Base-by-base conservation (phyloP, 2,113 vertebrate species). In the Butorides virescens region DNA sequence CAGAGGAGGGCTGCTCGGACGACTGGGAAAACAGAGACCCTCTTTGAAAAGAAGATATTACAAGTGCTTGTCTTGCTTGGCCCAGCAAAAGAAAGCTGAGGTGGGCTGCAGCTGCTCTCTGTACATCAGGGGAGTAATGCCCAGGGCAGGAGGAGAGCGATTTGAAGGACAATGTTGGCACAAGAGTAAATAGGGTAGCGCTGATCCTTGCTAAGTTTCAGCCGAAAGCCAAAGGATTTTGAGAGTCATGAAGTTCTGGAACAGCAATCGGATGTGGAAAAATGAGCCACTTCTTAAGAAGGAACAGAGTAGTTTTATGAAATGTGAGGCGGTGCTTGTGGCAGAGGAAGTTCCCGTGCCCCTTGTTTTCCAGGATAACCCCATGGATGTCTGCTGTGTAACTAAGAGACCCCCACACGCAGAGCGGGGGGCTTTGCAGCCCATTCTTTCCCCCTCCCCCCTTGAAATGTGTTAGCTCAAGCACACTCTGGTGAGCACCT, bases 401-500 rank as follows among this genome's bases (percentile, higher is more conserved):
- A 39, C 27, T 53, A 72, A 39, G 47, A n/a, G 44, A 67, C n/a
- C 27, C 20, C 61, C 39, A 34, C 29, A 52, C 3, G 2, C 36
- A 53, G 39, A 63, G 47, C 1, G 3, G 36, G 36, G 8, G 2
- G 2, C 44, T 76, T 85, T 65, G 44, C 14, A 78, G 49, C 8
- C 30, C 1, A 0, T 90, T 77, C 32, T 58, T 71, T 74, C 5
- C 52, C 39, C 39, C 39, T 39, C 39, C 42, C 18, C 16, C 11
- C 25, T 62, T 70, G 63, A 50, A 73, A 21, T 0, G 1, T 4
- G 4, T 74, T 26, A 72, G 17, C 46, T 67, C 58, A 42, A 82
- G 36, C 4, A 46, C 34, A 25, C 0, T 1, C 34, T 20, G 19
- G 44, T 0, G 0, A 88, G 25, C 1, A 1, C 37, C 42, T 55